Evolutionary conservation across 2,888 invertebrate species (phyloP).

Genomic region (Aporophyla lueneburgensis): DNA sequence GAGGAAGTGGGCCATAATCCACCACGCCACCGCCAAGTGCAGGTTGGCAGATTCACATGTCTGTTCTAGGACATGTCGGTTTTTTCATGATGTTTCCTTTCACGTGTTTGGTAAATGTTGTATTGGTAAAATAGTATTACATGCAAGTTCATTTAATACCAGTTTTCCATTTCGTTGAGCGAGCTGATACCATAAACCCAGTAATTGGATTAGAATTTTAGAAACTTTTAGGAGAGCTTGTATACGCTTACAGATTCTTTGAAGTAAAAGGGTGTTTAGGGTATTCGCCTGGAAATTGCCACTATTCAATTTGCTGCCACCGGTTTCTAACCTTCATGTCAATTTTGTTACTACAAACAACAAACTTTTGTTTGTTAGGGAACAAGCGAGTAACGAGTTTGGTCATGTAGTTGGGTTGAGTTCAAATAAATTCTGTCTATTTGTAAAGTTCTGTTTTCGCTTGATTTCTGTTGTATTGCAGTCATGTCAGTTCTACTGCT

Average conservation of each 20-base stretch:
- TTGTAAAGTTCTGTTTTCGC: not conserved
- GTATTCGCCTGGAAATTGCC: not conserved
- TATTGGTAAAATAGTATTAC: too few relatives aligned
- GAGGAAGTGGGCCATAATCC: too few relatives aligned
- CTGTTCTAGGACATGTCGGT: too few relatives aligned
- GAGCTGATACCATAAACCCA: not conserved
- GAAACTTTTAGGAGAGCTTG: not conserved
- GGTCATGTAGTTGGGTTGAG: not conserved
- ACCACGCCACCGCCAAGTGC: too few relatives aligned
- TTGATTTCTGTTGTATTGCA: not conserved
- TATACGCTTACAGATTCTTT: not conserved
- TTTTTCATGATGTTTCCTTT: too few relatives aligned
- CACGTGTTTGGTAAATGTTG: too few relatives aligned
- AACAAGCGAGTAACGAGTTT: conserved; percentile 33
- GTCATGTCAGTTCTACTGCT: not conserved
- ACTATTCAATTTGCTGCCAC: not conserved
- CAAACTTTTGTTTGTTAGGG: conserved; percentile 23
- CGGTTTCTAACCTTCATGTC: not conserved
- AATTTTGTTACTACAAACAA: conserved; percentile 9
- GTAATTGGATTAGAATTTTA: not conserved
- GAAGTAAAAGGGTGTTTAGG: not conserved
- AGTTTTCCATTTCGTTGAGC: too few relatives aligned
- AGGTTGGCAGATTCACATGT: too few relatives aligned
- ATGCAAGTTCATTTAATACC: too few relatives aligned
- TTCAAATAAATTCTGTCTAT: not conserved